Evolutionary conservation across 2,797 vertebrate genomes (phyloP).

Genomic region (Coregonus suidteri): DNA sequence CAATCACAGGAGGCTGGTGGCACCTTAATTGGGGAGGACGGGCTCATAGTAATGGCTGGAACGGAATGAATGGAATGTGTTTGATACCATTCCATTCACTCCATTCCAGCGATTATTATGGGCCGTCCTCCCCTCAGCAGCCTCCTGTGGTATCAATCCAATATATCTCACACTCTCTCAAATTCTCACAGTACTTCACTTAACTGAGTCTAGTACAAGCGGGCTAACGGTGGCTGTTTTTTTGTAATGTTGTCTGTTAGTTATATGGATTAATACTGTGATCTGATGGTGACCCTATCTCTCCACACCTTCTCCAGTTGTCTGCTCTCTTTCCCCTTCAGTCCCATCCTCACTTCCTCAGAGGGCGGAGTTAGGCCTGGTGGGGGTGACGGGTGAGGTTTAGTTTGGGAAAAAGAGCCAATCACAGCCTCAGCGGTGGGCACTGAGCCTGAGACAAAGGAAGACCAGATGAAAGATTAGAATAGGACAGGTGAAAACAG

Average conservation of each 20-base stretch:
- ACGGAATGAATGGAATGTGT: too few species aligned
- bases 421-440: constrained; percentile 45
- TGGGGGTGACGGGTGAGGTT: constrained; percentile 68
- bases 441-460: constrained; percentile 43
- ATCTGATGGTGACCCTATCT: neutral
- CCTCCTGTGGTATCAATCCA: too few species aligned
- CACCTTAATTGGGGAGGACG: too few species aligned
- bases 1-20: neutral
- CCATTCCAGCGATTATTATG: too few species aligned
- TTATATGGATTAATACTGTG: neutral
- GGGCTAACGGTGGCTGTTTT: too few species aligned
- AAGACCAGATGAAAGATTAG: neutral
- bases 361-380: constrained; percentile 71
- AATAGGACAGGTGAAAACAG: neutral
- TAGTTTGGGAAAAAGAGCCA: constrained; percentile 41
- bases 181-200: too few species aligned
- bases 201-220: too few species aligned
- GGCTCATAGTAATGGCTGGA: too few species aligned
- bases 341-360: constrained; percentile 65
- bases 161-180: too few species aligned
- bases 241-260: neutral
- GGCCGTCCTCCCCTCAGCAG: too few species aligned
- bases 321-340: constrained; percentile 67
- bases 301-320: constrained; percentile 74
- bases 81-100: too few species aligned